Percentiles rank a stretch among this genome's conserved stretches.
These are phyloP conservation scores for Macrotis lagotis DNA, from an alignment of 2,113 vertebrate genomes.

Conservation along the genomic window DNA sequence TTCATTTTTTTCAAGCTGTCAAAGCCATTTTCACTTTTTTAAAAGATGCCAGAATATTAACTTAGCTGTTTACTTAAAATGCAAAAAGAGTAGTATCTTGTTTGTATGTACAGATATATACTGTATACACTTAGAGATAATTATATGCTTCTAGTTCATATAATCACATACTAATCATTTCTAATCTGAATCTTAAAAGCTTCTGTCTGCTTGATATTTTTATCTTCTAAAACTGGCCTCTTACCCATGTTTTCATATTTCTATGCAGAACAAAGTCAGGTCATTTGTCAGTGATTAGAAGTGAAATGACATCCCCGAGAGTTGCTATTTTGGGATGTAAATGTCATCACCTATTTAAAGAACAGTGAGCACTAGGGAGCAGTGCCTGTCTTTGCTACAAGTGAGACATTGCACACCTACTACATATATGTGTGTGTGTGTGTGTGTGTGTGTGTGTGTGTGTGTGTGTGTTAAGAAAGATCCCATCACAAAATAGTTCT, in stretches of 20 bases:
- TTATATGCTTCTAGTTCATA: background rate
- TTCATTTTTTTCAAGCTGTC: slow-evolving; percentile 21
- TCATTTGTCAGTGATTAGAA: slow-evolving; percentile 23
- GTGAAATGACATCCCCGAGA: background rate
- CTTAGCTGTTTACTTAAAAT: background rate
- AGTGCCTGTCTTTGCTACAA: background rate
- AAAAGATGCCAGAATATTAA: slow-evolving; percentile 20
- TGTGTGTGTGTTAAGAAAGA: too few species aligned
- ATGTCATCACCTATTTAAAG: background rate
- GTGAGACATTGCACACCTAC: background rate
- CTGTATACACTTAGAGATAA: background rate
- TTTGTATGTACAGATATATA: slow-evolving; percentile 9
- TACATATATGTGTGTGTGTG: too few species aligned
- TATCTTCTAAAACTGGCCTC: slow-evolving; percentile 2
- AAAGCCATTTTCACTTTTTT: background rate
- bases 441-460: too few species aligned
- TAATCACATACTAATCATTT: background rate
- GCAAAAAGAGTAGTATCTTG: background rate
- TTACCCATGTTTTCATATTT: slow-evolving; percentile 8
- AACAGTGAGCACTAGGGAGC: background rate
- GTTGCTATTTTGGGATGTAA: background rate
- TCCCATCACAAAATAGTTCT: background rate
- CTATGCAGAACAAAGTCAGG: slow-evolving; percentile 5
- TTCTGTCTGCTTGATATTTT: background rate
- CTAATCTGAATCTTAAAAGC: background rate